Evolutionary conservation across 2,113 vertebrate genomes (phyloP).

Genomic region (Podiceps cristatus): DNA sequence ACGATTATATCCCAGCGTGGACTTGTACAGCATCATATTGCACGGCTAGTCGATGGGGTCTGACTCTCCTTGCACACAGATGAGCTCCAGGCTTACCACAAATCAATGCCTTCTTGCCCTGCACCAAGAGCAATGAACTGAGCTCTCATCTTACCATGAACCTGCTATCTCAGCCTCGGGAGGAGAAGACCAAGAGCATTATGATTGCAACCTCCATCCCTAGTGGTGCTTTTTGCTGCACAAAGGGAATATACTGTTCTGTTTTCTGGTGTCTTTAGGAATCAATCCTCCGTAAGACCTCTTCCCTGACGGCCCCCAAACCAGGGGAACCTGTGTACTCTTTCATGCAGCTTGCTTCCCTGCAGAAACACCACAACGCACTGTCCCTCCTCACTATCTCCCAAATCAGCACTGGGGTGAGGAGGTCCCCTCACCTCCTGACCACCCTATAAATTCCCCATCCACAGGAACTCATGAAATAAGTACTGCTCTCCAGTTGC

Average conservation of each 20-base stretch:
- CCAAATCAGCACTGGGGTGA: background rate
- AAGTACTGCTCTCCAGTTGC: background rate
- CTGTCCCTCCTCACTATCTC: background rate
- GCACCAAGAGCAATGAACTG: background rate
- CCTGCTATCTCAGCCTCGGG: background rate
- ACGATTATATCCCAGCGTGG: background rate
- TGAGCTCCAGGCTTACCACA: constrained; percentile 45
- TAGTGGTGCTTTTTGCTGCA: background rate
- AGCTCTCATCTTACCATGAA: constrained; percentile 29
- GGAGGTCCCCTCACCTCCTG: background rate
- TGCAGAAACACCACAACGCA: background rate
- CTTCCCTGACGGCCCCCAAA: background rate
- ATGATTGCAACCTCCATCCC: background rate
- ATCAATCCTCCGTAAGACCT: background rate
- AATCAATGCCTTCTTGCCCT: constrained; percentile 58
- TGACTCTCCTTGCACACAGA: background rate
- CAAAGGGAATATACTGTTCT: constrained; percentile 10
- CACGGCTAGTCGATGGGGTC: background rate
- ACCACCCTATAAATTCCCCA: background rate
- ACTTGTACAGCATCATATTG: background rate
- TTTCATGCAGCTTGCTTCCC: background rate
- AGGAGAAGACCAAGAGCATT: background rate
- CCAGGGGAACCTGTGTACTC: background rate
- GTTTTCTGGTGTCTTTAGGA: background rate
- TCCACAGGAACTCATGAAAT: background rate